Conservation (phyloP, 2,797 vertebrate species). For the Danio tinwini region DNA sequence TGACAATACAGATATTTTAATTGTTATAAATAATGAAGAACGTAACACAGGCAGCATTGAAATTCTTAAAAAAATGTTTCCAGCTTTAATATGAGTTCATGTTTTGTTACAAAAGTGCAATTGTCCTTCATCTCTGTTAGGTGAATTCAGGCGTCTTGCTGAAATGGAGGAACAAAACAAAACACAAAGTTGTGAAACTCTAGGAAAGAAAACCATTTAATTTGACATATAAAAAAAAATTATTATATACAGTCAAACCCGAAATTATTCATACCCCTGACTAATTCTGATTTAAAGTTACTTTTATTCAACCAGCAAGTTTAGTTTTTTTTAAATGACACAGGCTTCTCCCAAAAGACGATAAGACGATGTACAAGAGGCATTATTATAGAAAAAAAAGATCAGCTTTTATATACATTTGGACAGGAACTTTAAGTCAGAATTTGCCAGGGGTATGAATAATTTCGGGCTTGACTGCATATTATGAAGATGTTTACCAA, state of each 20-base stretch:
- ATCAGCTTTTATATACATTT: too few relatives aligned
- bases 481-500: conserved; percentile 77
- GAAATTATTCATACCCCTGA: too few relatives aligned
- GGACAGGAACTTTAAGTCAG: too few relatives aligned
- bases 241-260: too few relatives aligned
- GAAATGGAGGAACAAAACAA: conserved; percentile 47
- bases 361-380: too few relatives aligned
- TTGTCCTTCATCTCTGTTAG: background rate
- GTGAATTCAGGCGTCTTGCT: conserved; percentile 72
- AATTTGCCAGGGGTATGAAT: too few relatives aligned
- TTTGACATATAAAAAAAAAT: background rate
- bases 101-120: conserved; percentile 25
- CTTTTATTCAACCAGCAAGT: too few relatives aligned
- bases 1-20: background rate
- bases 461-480: too few relatives aligned
- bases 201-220: background rate
- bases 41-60: conserved; percentile 1
- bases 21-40: background rate
- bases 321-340: too few relatives aligned
- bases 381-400: too few relatives aligned
- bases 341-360: too few relatives aligned
- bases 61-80: background rate
- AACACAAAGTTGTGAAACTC: background rate
- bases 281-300: too few relatives aligned
- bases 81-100: conserved; percentile 38